Evolutionary conservation across 2,888 invertebrate species (phyloP).

Genomic region (Agrochola macilenta): DNA sequence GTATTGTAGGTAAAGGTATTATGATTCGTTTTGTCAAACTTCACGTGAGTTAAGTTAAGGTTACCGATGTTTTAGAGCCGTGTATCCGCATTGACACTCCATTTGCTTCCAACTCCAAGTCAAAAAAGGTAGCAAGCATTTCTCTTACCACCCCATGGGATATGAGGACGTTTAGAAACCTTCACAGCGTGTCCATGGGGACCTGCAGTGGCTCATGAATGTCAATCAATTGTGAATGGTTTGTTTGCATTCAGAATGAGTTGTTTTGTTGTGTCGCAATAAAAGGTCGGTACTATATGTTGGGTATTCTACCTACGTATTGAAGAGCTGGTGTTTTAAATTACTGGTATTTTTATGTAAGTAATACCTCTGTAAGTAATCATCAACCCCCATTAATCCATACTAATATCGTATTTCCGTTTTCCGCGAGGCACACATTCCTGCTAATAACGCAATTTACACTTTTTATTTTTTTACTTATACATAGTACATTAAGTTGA

Average conservation of each 20-base stretch:
- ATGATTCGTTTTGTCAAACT: neutral
- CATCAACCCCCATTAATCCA: too few species aligned
- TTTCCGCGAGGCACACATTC: too few species aligned
- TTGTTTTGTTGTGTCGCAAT: conserved; percentile 24
- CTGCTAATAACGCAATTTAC: too few species aligned
- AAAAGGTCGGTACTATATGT: conserved; percentile 8
- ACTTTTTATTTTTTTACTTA: too few species aligned
- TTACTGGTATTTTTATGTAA: neutral
- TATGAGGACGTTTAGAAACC: conserved; percentile 58
- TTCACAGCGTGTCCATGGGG: conserved; percentile 35
- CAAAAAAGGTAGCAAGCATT: conserved; percentile 41
- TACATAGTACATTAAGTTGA: too few species aligned
- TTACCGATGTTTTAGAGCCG: neutral
- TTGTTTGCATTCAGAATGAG: conserved; percentile 42
- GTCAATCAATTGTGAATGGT: conserved; percentile 62
- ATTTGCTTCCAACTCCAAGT: conserved; percentile 2
- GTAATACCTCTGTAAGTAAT: too few species aligned
- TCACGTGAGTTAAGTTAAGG: neutral
- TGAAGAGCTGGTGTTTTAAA: neutral
- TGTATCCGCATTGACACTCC: neutral
- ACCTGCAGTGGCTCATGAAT: conserved; percentile 58
- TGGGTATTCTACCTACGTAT: neutral
- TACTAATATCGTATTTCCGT: too few species aligned
- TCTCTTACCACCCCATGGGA: conserved; percentile 49
- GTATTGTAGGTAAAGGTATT: too few species aligned